Conservation (phyloP, 2,888 invertebrate species). For the Formica aserva region DNA sequence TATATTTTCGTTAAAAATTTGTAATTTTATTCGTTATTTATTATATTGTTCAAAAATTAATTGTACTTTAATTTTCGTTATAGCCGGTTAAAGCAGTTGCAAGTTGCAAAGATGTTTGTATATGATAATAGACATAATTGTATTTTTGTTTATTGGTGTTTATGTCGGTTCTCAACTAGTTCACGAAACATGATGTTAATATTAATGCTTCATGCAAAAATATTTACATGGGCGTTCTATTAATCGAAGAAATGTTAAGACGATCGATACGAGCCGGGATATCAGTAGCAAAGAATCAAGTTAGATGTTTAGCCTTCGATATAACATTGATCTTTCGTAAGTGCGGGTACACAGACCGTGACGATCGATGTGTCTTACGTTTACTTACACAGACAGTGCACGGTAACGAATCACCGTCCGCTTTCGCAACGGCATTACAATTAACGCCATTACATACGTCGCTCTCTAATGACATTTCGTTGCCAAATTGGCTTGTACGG, state of each 20-base stretch:
- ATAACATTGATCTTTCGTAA: neutral
- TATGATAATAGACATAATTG: neutral
- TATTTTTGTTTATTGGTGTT: neutral
- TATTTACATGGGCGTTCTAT: neutral
- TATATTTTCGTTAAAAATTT: neutral
- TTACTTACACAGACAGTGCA: neutral
- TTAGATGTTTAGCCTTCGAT: neutral
- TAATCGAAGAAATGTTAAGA: neutral
- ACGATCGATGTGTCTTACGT: slow-evolving; percentile 36
- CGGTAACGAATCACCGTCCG: slow-evolving; percentile 36
- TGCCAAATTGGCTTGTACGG: slow-evolving; percentile 60
- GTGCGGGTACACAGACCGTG: neutral
- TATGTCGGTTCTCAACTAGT: neutral
- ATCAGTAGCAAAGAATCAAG: neutral
- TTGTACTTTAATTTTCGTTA: neutral
- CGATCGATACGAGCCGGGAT: neutral
- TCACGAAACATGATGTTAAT: neutral
- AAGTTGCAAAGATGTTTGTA: neutral
- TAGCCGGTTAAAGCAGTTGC: neutral
- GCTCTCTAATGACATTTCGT: slow-evolving; percentile 57
- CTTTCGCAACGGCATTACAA: slow-evolving; percentile 44
- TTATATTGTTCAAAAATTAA: neutral
- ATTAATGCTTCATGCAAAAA: neutral
- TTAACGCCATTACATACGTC: slow-evolving; percentile 52
- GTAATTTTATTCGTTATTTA: neutral